Base-by-base conservation (phyloP, 1,140 invertebrate genomes). In the Delia radicum region DNA sequence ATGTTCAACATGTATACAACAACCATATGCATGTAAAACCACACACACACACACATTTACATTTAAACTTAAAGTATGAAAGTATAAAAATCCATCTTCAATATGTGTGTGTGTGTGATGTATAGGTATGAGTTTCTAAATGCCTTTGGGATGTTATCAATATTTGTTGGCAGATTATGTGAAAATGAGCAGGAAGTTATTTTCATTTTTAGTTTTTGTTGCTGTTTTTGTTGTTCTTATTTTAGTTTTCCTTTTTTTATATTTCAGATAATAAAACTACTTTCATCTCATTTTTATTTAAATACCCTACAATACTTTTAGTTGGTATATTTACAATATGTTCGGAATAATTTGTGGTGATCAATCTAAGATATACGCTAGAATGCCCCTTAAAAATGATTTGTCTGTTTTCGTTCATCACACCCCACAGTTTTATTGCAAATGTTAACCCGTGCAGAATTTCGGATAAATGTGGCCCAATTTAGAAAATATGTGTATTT, bases 71-170 rank as follows among this genome's bases (percentile, higher is more conserved):
- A 55, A 55, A 55, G 48, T 55, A 55, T 55, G 48, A 7, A 37
- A 10, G 33, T 55, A 18, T n/a, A 55, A 55, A 7, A 55, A 55
- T 55, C 48, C 24, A 24, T n/a, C n/a, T n/a, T n/a, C n/a, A n/a
- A n/a, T 55, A 21, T 55, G 48, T 55, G n/a, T n/a, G 12, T 55
- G 46, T 55, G 3, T 15, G 12, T 55, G 46, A 6, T 55, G 18
- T 21, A 21, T 15, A 7, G 48, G 48, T 55, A 55, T 55, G 48
- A 21, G 48, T 69, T 69, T 33, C 65, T 33, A 69, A 69, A 69
- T 69, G 65, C 65, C 65, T 69, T 69, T 69, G 65, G 65, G 65
- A 69, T 33, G 65, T 69, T 69, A 69, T 69, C 65, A 69, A 69
- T 69, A 33, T 69, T 33, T 69, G 65, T 33, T 69, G 65, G 65